Base-by-base conservation (phyloP, 2,888 invertebrate genomes). In the Heliconius cydno region DNA sequence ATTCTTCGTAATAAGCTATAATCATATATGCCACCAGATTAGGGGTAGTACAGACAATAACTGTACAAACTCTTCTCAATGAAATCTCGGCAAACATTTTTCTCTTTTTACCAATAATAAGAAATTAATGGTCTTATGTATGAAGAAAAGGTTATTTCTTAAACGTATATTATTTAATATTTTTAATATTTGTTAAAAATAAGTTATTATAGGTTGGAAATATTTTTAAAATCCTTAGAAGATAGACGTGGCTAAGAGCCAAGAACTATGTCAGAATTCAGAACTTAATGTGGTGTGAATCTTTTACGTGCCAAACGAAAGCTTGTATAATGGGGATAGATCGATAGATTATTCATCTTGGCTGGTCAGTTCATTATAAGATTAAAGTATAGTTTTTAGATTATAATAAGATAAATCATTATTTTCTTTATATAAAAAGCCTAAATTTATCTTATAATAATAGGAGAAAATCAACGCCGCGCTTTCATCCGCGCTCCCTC, bases 211-310 rank as follows among this genome's bases (percentile, higher is more conserved):
- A 60, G 7, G 12, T 57, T 57, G 38, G 13, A 73, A 19, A 78
- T 74, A 77, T 60, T 77, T 68, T 60, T 71, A 60, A 34, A 75
- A 34, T 19, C 41, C 67, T 66, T 65, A 77, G 52, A 65, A 30
- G 28, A 86, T 78, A 84, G 80, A 83, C 83, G 87, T 93, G 93
- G 94, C 92, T 85, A 81, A 72, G 80, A 84, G 92, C 93, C 93
- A 92, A 93, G 77, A 87, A 87, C 85, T 86, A 85, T 86, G 85
- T 84, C 84, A 85, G 83, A 52, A 52, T 9, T 60, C 60, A 60
- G n/a, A 86, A 86, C 86, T 90, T 91, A 92, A 92, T 93, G 90
- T 90, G 88, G 92, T 92, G 92, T 90, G 90, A 94, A 92, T 87
- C 89, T 91, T 89, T 89, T 86, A 89, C 85, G 84, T 91, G 91